Evolutionary conservation across 2,113 vertebrate species (phyloP).

Genomic region (Edolisoma coerulescens): DNA sequence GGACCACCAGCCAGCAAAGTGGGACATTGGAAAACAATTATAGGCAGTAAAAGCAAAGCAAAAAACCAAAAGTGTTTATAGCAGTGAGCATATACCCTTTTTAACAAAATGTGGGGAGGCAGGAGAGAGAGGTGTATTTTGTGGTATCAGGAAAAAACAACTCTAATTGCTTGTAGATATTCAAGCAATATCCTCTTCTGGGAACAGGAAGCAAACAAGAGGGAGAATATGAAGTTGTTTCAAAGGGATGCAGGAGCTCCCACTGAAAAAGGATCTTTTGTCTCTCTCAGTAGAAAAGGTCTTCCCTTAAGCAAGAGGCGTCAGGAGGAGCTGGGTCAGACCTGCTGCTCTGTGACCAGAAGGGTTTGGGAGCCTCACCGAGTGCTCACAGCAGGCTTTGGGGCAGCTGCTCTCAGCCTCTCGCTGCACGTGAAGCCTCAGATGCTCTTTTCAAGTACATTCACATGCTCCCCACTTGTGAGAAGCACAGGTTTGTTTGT

Average conservation of each 20-base stretch:
- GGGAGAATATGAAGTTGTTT: background rate
- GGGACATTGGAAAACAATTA: background rate
- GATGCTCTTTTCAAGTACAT: background rate
- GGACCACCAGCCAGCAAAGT: background rate
- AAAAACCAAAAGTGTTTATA: background rate
- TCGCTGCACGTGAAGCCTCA: background rate
- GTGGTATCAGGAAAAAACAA: background rate
- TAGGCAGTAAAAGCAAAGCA: background rate
- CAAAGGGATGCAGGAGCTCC: background rate
- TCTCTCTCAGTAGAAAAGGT: background rate
- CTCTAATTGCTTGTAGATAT: background rate
- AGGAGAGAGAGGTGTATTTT: background rate
- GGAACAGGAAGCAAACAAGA: background rate
- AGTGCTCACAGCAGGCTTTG: background rate
- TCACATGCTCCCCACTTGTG: background rate
- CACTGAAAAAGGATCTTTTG: background rate
- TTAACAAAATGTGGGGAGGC: background rate
- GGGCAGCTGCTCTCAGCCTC: background rate
- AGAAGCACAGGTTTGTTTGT: background rate
- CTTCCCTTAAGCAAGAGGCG: background rate
- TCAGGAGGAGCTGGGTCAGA: background rate
- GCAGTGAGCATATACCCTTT: background rate
- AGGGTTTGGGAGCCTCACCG: rapidly evolving
- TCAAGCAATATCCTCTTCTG: background rate
- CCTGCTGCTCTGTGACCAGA: background rate